Evolutionary conservation across 2,888 invertebrate genomes (phyloP).

Genomic region (Hoplodrina ambigua): DNA sequence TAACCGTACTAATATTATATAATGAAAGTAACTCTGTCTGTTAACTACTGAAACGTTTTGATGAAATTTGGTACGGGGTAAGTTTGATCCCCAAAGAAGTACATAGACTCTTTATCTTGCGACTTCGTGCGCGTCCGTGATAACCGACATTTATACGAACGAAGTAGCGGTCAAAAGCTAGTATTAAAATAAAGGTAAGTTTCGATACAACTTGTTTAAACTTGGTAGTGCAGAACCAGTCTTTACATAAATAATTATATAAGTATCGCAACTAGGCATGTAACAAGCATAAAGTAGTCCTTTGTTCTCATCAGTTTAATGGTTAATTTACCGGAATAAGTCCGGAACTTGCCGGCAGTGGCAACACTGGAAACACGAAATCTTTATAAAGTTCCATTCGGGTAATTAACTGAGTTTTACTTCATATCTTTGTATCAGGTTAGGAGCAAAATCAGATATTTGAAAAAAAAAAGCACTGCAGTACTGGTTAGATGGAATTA

Average conservation of each 20-base stretch:
- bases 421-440: conserved; percentile 29
- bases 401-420: conserved; percentile 62
- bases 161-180: too few relatives aligned
- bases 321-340: conserved; percentile 68
- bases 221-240: conserved; percentile 18
- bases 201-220: conserved; percentile 3
- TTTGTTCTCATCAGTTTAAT: conserved; percentile 65
- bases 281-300: conserved; percentile 50
- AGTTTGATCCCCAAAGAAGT: too few relatives aligned
- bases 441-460: conserved; percentile 13
- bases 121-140: too few relatives aligned
- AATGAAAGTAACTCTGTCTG: too few relatives aligned
- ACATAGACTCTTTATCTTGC: too few relatives aligned
- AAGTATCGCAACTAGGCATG: conserved; percentile 27
- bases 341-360: conserved; percentile 61
- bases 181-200: background rate
- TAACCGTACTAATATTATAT: too few relatives aligned
- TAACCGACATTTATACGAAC: too few relatives aligned
- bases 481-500: too few relatives aligned
- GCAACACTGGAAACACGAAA: conserved; percentile 61
- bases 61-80: too few relatives aligned
- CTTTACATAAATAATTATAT: conserved; percentile 37
- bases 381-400: conserved; percentile 65
- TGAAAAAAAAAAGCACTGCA: background rate
- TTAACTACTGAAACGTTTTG: too few relatives aligned